Evolutionary conservation across 2,113 vertebrate genomes (phyloP).

Genomic region (Porphyrio hochstetteri): DNA sequence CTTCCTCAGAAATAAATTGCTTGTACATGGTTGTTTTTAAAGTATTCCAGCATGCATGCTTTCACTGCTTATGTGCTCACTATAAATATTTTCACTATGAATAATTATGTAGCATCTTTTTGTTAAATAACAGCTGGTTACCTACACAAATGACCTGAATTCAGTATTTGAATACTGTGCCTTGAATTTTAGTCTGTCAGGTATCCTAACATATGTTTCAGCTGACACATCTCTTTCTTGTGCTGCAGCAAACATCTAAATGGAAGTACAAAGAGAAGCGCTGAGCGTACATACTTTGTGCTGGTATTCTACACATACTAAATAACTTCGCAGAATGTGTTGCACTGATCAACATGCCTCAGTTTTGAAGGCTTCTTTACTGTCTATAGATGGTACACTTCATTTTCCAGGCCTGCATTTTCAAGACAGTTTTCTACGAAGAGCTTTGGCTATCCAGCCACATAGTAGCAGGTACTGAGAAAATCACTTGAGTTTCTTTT

Average conservation of each 20-base stretch:
- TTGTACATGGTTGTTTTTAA: slow-evolving; percentile 1
- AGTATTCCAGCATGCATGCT: neutral
- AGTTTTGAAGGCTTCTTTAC: neutral
- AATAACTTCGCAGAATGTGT: neutral
- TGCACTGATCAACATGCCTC: neutral
- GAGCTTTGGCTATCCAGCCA: neutral
- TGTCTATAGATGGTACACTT: neutral
- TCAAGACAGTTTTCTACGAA: neutral
- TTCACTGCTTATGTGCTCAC: neutral
- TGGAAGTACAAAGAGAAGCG: neutral
- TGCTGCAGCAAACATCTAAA: neutral
- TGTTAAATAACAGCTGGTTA: slow-evolving; percentile 31
- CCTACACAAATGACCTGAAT: slow-evolving; percentile 3
- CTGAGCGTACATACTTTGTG: neutral
- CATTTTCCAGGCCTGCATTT: neutral
- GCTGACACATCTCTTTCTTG: neutral
- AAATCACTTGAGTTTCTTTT: neutral
- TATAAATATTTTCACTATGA: slow-evolving; percentile 45
- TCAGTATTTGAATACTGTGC: neutral
- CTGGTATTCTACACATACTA: neutral
- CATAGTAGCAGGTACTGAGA: neutral
- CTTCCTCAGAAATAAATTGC: neutral
- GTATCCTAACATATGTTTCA: neutral
- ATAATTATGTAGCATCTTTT: neutral
- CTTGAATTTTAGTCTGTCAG: neutral